These are phyloP conservation scores for Melanotaenia parkinsoni DNA, from an alignment of 2,797 vertebrate species.

Conservation along the genomic window DNA sequence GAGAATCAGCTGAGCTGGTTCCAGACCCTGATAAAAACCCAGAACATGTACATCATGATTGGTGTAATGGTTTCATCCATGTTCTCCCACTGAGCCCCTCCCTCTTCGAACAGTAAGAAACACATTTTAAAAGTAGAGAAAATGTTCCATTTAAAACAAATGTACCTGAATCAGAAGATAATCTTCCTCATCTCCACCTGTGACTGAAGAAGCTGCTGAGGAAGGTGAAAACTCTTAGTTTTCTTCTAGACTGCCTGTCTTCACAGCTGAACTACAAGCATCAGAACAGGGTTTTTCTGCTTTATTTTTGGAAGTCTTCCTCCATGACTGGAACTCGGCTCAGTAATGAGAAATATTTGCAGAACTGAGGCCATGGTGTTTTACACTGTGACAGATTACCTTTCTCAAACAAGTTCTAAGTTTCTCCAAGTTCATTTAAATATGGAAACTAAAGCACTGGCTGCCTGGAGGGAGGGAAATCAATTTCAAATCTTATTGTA, in stretches of 20 bases:
- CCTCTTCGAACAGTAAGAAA: no score
- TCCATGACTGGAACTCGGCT: not conserved
- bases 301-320: not conserved
- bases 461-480: conserved; percentile 52
- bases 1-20: no score
- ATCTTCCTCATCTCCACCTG: no score
- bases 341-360: conserved; percentile 12
- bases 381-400: conserved; percentile 39
- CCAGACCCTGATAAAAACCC: no score
- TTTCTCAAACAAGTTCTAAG: conserved; percentile 23
- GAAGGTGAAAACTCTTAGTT: conserved; percentile 4
- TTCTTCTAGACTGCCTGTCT: not conserved
- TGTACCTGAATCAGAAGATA: no score
- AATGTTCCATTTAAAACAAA: no score
- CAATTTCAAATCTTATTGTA: conserved; percentile 44
- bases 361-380: conserved; percentile 21
- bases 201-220: no score
- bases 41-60: no score
- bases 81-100: no score
- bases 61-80: no score
- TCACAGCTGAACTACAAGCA: not conserved
- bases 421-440: conserved; percentile 39
- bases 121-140: no score
- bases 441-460: conserved; percentile 35
- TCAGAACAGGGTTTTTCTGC: not conserved